Evolutionary conservation across 2,113 vertebrate genomes (phyloP).

Genomic region (Hirundichthys speculiger): DNA sequence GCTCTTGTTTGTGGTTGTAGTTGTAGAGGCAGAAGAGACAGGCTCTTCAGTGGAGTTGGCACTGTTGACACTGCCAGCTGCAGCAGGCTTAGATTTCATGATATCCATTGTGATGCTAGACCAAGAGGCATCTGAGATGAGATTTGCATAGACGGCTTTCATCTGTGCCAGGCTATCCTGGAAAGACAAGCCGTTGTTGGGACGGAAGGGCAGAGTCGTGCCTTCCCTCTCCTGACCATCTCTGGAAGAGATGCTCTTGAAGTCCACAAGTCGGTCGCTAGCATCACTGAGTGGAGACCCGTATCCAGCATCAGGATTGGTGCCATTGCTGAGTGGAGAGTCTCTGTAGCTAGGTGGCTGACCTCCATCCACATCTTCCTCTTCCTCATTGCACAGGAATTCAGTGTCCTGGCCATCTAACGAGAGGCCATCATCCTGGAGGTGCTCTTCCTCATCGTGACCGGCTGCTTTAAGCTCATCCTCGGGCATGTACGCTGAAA

Average conservation of each 20-base stretch:
- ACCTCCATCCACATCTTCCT: conserved; percentile 87
- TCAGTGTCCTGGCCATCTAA: conserved; percentile 92
- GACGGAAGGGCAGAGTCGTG: conserved; percentile 64
- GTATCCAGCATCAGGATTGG: conserved; percentile 94
- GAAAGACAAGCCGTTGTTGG: conserved; percentile 86
- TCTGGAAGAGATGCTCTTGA: conserved; percentile 91
- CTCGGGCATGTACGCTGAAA: conserved; percentile 95
- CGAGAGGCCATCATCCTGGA: conserved; percentile 91
- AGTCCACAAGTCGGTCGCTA: conserved; percentile 92
- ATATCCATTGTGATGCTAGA: conserved; percentile 94
- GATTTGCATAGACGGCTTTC: conserved; percentile 99
- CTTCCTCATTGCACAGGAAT: conserved; percentile 91
- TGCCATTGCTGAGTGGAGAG: conserved; percentile 95
- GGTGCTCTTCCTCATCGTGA: conserved; percentile 87
- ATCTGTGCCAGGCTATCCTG: conserved; percentile 99
- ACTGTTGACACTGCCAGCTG: conserved; percentile 65
- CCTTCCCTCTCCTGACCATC: conserved; percentile 92
- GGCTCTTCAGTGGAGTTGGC: conserved; percentile 66
- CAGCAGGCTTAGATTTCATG: conserved; percentile 88
- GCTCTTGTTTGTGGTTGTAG: conserved; percentile 70
- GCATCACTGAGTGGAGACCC: conserved; percentile 95
- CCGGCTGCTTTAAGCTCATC: conserved; percentile 94
- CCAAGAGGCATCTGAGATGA: conserved; percentile 98
- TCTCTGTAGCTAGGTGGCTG: conserved; percentile 91
- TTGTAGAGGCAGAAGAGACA: conserved; percentile 66